These are phyloP conservation scores for Megaceryle maxima DNA, from an alignment of 2,113 vertebrate species.

Conservation along the genomic window DNA sequence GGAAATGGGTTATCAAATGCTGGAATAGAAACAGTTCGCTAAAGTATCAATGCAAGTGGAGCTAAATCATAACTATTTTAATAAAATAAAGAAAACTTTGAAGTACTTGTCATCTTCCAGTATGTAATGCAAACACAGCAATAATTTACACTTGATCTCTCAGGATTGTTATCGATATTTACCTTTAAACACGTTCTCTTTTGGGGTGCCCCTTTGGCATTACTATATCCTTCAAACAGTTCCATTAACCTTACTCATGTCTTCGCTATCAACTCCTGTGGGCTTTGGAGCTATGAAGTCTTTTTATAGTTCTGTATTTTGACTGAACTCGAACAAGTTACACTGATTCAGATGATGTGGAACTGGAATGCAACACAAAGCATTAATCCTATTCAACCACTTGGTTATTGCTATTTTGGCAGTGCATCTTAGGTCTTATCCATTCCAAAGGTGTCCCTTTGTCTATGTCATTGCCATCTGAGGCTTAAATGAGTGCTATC, in stretches of 20 bases:
- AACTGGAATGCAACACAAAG: background rate
- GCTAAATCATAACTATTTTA: constrained; percentile 3
- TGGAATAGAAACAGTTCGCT: background rate
- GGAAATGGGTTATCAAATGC: constrained; percentile 17
- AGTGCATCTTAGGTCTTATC: background rate
- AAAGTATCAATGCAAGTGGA: constrained; percentile 1
- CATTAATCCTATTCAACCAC: background rate
- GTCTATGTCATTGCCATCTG: background rate
- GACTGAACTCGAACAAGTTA: background rate
- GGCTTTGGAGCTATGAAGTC: background rate
- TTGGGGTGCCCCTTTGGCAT: background rate
- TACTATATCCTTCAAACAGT: background rate
- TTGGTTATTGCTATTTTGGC: background rate
- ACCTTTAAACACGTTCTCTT: background rate
- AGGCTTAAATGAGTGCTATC: background rate
- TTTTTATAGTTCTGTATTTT: background rate
- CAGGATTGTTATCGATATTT: background rate
- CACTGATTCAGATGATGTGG: background rate
- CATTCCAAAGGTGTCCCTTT: background rate
- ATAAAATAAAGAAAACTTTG: background rate
- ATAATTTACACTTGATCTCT: background rate
- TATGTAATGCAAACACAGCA: background rate
- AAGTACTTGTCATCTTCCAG: background rate
- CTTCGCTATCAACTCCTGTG: background rate
- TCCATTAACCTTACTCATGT: background rate